Conservation (phyloP, 2,113 vertebrate species). For the Meleagris gallopavo region DNA sequence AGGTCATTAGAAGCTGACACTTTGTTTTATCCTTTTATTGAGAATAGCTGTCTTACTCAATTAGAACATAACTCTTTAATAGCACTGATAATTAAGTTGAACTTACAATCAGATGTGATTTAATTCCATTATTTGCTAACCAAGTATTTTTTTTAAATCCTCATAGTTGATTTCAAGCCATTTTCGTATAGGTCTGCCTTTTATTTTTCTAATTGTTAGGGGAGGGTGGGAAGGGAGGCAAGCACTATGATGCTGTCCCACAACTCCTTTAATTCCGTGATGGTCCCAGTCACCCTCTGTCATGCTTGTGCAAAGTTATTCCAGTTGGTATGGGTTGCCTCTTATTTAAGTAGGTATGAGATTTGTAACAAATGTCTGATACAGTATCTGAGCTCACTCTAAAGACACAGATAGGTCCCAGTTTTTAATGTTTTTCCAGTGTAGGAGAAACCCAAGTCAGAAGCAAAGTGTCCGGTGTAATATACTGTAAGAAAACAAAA, state of each 20-base stretch:
- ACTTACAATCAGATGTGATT: slow-evolving; percentile 55
- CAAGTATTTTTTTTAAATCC: slow-evolving; percentile 32
- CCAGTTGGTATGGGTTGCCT: slow-evolving; percentile 40
- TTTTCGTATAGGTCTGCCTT: slow-evolving; percentile 61
- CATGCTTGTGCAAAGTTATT: slow-evolving; percentile 54
- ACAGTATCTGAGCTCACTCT: slow-evolving; percentile 71
- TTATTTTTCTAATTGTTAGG: neutral
- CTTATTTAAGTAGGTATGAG: slow-evolving; percentile 61
- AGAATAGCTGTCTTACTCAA: slow-evolving; percentile 40
- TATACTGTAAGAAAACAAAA: slow-evolving; percentile 50
- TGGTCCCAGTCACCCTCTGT: slow-evolving; percentile 29
- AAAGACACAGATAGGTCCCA: slow-evolving; percentile 28
- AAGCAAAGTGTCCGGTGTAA: slow-evolving; percentile 51
- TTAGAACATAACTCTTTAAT: slow-evolving; percentile 52
- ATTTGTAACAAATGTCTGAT: slow-evolving; percentile 60
- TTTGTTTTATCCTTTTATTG: slow-evolving; percentile 56
- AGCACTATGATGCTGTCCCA: slow-evolving; percentile 42
- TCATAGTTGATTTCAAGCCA: slow-evolving; percentile 57
- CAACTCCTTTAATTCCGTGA: slow-evolving; percentile 6
- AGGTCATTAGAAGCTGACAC: slow-evolving; percentile 63
- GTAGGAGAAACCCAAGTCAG: slow-evolving; percentile 50
- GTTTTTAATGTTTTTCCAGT: slow-evolving; percentile 42
- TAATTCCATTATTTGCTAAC: slow-evolving; percentile 55
- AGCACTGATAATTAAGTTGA: slow-evolving; percentile 66
- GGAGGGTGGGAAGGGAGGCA: neutral